These are phyloP conservation scores for Ibycter americanus DNA, from an alignment of 2,797 vertebrate species.

Conservation along the genomic window DNA sequence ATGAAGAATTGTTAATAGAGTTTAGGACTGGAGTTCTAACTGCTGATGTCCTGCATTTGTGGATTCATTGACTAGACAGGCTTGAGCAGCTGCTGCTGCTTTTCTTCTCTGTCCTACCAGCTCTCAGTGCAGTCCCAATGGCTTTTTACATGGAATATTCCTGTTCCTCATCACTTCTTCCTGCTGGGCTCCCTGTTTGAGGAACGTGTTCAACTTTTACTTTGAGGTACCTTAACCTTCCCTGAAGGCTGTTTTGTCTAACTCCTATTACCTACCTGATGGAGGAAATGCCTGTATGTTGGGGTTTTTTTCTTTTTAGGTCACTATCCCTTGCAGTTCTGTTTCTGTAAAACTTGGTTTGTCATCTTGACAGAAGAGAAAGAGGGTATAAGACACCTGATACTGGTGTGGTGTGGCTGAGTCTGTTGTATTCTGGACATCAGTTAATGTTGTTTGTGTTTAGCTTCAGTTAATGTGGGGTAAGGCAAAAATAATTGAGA, in stretches of 20 bases:
- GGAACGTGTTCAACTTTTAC: fast-evolving
- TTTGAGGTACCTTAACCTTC: neutral
- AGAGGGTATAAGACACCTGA: neutral
- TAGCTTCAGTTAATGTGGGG: neutral
- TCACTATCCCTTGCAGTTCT: neutral
- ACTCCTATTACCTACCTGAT: neutral
- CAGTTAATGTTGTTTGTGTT: neutral
- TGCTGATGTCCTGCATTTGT: neutral
- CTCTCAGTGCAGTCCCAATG: neutral
- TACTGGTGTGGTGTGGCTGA: neutral
- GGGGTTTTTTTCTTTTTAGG: neutral
- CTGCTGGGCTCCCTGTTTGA: neutral
- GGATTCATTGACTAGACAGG: neutral
- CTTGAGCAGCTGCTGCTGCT: neutral
- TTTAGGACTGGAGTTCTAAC: neutral
- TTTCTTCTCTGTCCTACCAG: neutral
- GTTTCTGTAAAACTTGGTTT: neutral
- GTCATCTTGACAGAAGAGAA: neutral
- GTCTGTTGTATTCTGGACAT: neutral
- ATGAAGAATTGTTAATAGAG: neutral
- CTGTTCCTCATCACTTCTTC: neutral
- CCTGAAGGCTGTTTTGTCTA: neutral
- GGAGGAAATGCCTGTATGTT: no score
- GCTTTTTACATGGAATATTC: neutral
- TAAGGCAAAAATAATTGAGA: neutral